Evolutionary conservation across 2,797 vertebrate genomes (phyloP).

Genomic region (Sebastes vulpes): DNA sequence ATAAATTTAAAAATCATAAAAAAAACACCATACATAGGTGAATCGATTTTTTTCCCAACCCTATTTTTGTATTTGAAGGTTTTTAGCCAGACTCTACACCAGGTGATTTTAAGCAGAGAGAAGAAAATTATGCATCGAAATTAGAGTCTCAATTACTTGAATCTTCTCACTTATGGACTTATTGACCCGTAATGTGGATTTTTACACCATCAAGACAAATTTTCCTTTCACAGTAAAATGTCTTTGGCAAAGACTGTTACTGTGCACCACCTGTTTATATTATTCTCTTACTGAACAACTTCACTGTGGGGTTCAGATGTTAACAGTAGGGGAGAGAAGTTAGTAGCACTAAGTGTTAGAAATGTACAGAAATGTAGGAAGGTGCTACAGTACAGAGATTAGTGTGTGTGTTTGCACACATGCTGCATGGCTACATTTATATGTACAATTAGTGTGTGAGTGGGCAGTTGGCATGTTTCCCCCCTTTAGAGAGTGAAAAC

Average conservation of each 20-base stretch:
- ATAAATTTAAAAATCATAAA: too few relatives aligned
- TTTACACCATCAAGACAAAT: background rate
- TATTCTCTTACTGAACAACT: background rate
- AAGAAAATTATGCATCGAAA: background rate
- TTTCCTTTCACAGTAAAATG: background rate
- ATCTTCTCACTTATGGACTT: background rate
- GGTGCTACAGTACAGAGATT: conserved; percentile 5
- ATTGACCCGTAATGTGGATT: background rate
- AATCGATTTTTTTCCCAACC: too few relatives aligned
- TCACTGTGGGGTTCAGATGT: conserved; percentile 32
- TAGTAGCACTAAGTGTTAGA: conserved; percentile 6
- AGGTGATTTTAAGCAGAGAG: background rate
- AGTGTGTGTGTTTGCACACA: background rate
- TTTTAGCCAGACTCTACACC: background rate
- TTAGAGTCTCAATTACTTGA: background rate
- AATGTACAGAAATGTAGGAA: conserved; percentile 27
- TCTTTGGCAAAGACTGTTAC: background rate
- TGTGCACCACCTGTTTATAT: background rate
- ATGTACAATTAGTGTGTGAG: conserved; percentile 16
- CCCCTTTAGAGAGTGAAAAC: background rate
- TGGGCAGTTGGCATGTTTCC: conserved; percentile 7
- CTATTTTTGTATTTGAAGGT: background rate
- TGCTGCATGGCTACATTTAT: background rate
- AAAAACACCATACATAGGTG: too few relatives aligned
- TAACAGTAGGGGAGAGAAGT: conserved; percentile 6